A percentile compares a stretch with the other conserved stretches of the same genome.
phyloP scores from a whole-genome alignment of 92 coral and sea anemone genomes.

The Nematostella vectensis region DNA sequence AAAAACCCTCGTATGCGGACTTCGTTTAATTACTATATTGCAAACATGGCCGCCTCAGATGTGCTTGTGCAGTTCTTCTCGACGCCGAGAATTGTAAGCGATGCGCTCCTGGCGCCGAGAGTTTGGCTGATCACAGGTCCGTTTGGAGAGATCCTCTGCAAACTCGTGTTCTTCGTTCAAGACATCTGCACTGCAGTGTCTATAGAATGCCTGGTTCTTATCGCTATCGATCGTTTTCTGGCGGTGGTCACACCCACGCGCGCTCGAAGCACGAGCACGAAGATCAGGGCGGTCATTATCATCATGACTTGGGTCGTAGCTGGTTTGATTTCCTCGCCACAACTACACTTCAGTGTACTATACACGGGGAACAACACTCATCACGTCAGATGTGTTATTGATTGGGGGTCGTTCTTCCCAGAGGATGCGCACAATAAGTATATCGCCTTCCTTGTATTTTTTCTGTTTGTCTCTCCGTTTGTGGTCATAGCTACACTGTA shows the following conservation, averaged over 20 bases:
- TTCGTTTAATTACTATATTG: constrained; percentile 25
- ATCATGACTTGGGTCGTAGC: constrained; percentile 23
- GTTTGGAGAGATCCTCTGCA: constrained; percentile 15
- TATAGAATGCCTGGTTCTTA: constrained; percentile 27
- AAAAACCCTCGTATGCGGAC: constrained; percentile 25
- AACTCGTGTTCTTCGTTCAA: constrained; percentile 16
- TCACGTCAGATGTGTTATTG: constrained; percentile 5
- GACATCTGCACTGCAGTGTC: constrained; percentile 32
- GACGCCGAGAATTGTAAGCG: constrained; percentile 19
- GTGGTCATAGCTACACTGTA: constrained; percentile 15
- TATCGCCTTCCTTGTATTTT: constrained; percentile 6
- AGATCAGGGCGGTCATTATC: constrained; percentile 6
- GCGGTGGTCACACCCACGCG: constrained; percentile 26
- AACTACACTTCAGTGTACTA: constrained; percentile 8
- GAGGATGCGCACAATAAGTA: constrained; percentile 9
- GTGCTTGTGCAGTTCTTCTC: constrained; percentile 26
- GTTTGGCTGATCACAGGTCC: constrained; percentile 13
- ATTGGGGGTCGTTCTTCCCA: constrained; percentile 14
- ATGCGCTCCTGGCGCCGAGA: constrained; percentile 6
- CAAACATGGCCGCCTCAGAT: constrained; percentile 34
- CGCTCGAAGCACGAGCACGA: constrained; percentile 14
- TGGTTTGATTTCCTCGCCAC: constrained; percentile 10
- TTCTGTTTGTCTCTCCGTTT: constrained; percentile 13
- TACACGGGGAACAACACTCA: not conserved
- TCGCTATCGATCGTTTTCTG: constrained; percentile 32